Percentiles rank a stretch among this genome's conserved stretches.
phyloP scores from a whole-genome alignment of 2,797 vertebrate species.

The Sebastes glaucus region DNA sequence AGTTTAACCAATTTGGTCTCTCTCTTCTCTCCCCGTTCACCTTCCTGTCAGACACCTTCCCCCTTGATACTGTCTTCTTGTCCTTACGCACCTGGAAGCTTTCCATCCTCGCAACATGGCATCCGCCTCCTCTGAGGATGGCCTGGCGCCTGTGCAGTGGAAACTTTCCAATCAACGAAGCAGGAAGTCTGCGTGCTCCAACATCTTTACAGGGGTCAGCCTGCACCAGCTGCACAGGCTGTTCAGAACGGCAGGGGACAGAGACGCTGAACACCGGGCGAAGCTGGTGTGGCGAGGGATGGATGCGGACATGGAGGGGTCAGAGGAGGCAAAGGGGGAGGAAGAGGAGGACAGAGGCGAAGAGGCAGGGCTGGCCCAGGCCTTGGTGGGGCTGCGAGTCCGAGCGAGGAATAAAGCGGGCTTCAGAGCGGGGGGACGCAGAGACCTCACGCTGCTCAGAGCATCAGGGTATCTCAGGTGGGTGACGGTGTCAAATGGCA shows the following conservation, averaged over 20 bases:
- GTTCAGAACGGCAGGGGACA: conserved; percentile 85
- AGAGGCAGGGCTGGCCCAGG: conserved; percentile 82
- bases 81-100: background rate
- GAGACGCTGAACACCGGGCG: conserved; percentile 84
- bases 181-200: conserved; percentile 88
- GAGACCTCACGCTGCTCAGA: conserved; percentile 62
- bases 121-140: conserved; percentile 34
- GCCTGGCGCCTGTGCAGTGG: conserved; percentile 57
- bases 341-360: conserved; percentile 63
- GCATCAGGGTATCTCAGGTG: conserved; percentile 65
- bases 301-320: conserved; percentile 62
- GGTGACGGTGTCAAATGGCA: background rate
- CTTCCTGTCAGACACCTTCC: background rate
- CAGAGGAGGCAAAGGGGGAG: conserved; percentile 76
- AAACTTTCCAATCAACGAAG: conserved; percentile 45
- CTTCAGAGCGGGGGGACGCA: conserved; percentile 59
- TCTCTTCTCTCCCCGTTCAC: background rate
- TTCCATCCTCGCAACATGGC: conserved; percentile 44
- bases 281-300: conserved; percentile 84
- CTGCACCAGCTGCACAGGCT: conserved; percentile 87
- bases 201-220: conserved; percentile 90
- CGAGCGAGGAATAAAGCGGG: conserved; percentile 74
- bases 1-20: conserved; percentile 2
- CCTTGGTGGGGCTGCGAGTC: conserved; percentile 81
- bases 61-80: background rate